Conservation (phyloP, 2,888 invertebrate species). For the Phania funesta region DNA sequence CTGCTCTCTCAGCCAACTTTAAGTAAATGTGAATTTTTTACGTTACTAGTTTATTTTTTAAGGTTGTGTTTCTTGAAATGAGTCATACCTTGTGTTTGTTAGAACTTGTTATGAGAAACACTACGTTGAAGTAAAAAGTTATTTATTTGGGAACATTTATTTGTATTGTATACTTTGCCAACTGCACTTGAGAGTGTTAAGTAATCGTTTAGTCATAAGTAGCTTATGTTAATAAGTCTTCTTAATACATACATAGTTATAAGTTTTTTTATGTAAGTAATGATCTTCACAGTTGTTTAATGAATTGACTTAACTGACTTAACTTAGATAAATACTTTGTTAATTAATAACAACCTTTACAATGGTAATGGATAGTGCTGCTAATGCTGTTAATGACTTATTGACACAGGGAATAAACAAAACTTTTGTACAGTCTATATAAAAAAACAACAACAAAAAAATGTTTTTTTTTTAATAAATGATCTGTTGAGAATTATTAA, state of each 20-base stretch:
- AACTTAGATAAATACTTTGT: constrained; percentile 16
- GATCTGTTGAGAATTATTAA: background rate
- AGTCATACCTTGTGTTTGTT: constrained; percentile 13
- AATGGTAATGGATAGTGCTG: constrained; percentile 35
- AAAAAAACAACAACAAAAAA: background rate
- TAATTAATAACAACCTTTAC: constrained; percentile 42
- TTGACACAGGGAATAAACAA: background rate
- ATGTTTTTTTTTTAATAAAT: background rate
- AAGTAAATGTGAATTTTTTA: background rate
- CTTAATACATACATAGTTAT: too few species aligned
- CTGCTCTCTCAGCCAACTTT: background rate
- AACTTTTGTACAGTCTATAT: background rate
- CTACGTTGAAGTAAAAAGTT: background rate
- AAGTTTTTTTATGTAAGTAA: background rate
- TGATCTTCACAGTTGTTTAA: constrained; percentile 22
- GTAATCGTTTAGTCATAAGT: constrained; percentile 1
- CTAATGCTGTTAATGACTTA: constrained; percentile 39
- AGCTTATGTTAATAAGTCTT: constrained; percentile 5
- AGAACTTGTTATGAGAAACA: constrained; percentile 7
- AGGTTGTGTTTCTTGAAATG: background rate
- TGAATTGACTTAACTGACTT: constrained; percentile 18
- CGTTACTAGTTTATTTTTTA: background rate
- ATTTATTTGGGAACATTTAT: background rate
- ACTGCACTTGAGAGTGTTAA: constrained; percentile 15
- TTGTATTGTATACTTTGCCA: constrained; percentile 6